Percentiles rank a stretch among this genome's conserved stretches.
Evolutionary conservation across 1,140 invertebrate genomes (phyloP).

Genomic region (Heliconius himera): DNA sequence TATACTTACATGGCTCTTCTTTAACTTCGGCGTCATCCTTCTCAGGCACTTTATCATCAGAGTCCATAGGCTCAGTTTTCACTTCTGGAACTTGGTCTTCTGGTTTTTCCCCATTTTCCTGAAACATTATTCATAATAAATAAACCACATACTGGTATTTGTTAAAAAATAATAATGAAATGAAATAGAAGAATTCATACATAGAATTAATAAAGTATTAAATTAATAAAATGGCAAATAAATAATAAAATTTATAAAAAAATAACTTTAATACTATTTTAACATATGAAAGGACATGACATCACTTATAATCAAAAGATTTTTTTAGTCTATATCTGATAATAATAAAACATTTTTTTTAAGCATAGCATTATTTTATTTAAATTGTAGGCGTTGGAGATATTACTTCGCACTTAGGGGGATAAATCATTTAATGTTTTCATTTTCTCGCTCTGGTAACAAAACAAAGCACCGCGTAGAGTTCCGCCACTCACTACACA

Average conservation of each 20-base stretch:
- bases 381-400: not conserved
- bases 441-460: too few relatives aligned
- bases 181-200: too few relatives aligned
- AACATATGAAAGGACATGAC: too few relatives aligned
- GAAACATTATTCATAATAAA: not conserved
- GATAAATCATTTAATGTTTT: too few relatives aligned
- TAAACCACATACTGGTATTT: not conserved
- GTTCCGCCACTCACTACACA: too few relatives aligned
- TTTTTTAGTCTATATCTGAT: not conserved
- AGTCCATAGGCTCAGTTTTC: constrained; percentile 51
- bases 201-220: too few relatives aligned
- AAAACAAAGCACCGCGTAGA: too few relatives aligned
- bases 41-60: constrained; percentile 42
- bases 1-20: constrained; percentile 38
- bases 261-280: too few relatives aligned
- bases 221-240: too few relatives aligned
- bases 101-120: constrained; percentile 59
- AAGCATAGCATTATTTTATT: too few relatives aligned
- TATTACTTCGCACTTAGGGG: not conserved
- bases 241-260: too few relatives aligned
- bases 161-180: not conserved
- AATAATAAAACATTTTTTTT: not conserved
- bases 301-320: too few relatives aligned
- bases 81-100: constrained; percentile 32
- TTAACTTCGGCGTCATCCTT: constrained; percentile 39